A percentile compares a stretch with the other conserved stretches of the same genome.
These are phyloP conservation scores for Drosophila lacteicornis DNA, from an alignment of 1,140 invertebrate species.

Conservation along the genomic window DNA sequence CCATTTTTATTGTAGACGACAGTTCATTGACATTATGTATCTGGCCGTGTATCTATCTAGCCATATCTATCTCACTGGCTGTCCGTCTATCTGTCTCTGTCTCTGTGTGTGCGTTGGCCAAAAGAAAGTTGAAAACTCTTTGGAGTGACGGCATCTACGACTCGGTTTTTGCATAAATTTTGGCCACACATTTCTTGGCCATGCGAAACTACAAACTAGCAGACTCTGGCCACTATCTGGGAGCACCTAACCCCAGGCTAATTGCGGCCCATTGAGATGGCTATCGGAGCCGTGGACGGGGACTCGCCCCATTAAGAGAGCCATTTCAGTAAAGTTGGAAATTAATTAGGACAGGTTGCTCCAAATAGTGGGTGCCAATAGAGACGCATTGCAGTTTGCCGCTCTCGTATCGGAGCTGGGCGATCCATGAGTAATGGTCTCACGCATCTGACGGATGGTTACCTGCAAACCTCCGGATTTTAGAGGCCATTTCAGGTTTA, in stretches of 20 bases:
- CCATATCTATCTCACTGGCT: slow-evolving; percentile 24
- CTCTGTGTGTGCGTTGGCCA: slow-evolving; percentile 34
- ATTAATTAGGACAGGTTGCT: slow-evolving; percentile 78
- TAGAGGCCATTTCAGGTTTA: slow-evolving; percentile 55
- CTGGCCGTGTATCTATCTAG: slow-evolving; percentile 26
- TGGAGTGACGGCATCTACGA: slow-evolving; percentile 37
- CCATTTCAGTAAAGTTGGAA: slow-evolving; percentile 68
- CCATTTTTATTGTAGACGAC: slow-evolving; percentile 51
- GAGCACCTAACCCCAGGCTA: slow-evolving; percentile 20
- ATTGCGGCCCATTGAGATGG: slow-evolving; percentile 63
- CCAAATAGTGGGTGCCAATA: slow-evolving; percentile 54
- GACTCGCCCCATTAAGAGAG: slow-evolving; percentile 67
- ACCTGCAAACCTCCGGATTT: slow-evolving; percentile 16
- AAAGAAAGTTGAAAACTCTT: slow-evolving; percentile 74
- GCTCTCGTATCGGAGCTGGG: neutral
- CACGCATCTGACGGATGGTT: slow-evolving; percentile 30
- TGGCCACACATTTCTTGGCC: slow-evolving; percentile 72
- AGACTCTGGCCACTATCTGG: neutral
- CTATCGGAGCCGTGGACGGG: slow-evolving; percentile 33
- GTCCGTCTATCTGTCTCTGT: slow-evolving; percentile 12
- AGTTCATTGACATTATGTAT: slow-evolving; percentile 72
- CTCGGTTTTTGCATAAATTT: slow-evolving; percentile 67
- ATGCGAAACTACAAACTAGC: slow-evolving; percentile 58
- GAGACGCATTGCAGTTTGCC: slow-evolving; percentile 41
- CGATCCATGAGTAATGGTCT: slow-evolving; percentile 42